Percentiles rank a stretch among this genome's conserved stretches.
phyloP scores from a whole-genome alignment of 2,888 invertebrate species.

The Bedellia somnulentella region DNA sequence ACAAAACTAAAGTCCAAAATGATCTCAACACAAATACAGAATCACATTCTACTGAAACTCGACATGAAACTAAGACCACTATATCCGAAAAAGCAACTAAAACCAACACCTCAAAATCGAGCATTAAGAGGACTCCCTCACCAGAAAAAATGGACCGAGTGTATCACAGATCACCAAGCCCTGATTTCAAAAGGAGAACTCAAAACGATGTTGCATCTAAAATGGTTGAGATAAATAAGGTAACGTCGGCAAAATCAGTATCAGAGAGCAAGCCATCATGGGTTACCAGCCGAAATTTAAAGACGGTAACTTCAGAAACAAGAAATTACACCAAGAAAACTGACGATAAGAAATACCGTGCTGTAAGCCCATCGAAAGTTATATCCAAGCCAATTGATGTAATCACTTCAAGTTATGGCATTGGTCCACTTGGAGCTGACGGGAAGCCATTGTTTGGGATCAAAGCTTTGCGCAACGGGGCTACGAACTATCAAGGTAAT shows the following conservation, averaged over 20 bases:
- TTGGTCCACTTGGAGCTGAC: conserved; percentile 80
- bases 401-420: conserved; percentile 80
- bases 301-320: conserved; percentile 48
- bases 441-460: conserved; percentile 80
- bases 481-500: conserved; percentile 67
- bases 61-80: neutral
- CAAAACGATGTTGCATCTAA: neutral
- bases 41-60: neutral
- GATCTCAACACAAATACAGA: neutral
- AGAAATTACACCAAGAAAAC: conserved; percentile 36
- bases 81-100: neutral
- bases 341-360: conserved; percentile 38
- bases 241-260: conserved; percentile 16
- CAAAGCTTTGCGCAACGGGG: conserved; percentile 66
- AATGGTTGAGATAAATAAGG: conserved; percentile 13
- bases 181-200: neutral
- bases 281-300: conserved; percentile 63
- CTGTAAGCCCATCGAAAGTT: conserved; percentile 36
- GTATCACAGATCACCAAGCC: neutral
- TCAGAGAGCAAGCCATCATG: conserved; percentile 63
- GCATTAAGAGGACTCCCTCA: neutral
- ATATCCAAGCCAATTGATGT: conserved; percentile 60
- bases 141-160: neutral
- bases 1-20: neutral
- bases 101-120: neutral